A percentile compares a stretch with the other conserved stretches of the same genome.
These are phyloP conservation scores for Sebastes kiyomatsui DNA, from an alignment of 2,797 vertebrate genomes.

Conservation along the genomic window DNA sequence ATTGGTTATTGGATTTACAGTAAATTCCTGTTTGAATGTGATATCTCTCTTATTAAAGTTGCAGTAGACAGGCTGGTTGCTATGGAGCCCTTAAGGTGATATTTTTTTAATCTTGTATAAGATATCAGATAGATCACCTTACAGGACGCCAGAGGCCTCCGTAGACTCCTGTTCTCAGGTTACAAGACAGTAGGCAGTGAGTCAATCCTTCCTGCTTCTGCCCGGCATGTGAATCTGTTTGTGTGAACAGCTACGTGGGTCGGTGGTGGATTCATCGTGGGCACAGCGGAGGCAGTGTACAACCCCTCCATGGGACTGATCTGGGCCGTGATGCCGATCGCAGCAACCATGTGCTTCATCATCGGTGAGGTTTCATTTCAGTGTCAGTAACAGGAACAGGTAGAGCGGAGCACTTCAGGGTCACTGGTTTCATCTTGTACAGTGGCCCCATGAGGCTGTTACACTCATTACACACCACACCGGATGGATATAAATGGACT, in stretches of 20 bases:
- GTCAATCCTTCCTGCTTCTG: neutral
- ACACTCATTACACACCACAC: neutral
- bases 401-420: neutral
- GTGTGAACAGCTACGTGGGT: constrained; percentile 79
- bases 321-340: constrained; percentile 82
- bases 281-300: constrained; percentile 83
- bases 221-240: neutral
- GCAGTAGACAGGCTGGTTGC: neutral
- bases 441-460: neutral
- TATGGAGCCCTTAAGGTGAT: neutral
- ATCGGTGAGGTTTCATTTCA: constrained; percentile 74
- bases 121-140: neutral
- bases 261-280: constrained; percentile 84
- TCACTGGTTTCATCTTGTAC: neutral
- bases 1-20: constrained; percentile 35
- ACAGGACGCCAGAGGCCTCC: neutral
- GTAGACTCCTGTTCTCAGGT: constrained; percentile 5
- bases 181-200: neutral
- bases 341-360: constrained; percentile 81
- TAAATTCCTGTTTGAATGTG: neutral
- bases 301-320: constrained; percentile 81
- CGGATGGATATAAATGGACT: neutral
- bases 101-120: no score
- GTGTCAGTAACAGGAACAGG: neutral
- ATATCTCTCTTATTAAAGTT: constrained; percentile 29